These are phyloP conservation scores for Habroteleia sp. DNA, from an alignment of 2,888 invertebrate genomes.

Conservation along the genomic window DNA sequence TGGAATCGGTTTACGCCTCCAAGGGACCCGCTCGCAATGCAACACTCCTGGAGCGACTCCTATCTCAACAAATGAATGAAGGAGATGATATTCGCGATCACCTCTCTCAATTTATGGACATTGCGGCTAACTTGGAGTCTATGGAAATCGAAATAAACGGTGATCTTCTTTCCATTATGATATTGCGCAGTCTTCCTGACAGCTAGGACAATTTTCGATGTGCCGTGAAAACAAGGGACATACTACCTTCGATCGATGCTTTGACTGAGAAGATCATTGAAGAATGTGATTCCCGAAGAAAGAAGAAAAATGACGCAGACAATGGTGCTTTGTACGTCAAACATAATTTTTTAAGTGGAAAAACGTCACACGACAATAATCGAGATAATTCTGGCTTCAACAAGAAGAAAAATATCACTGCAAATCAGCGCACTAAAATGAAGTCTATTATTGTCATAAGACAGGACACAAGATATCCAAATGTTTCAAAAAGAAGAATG, in stretches of 20 bases:
- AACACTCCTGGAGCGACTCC: neutral
- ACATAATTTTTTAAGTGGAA: neutral
- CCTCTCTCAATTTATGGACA: conserved; percentile 50
- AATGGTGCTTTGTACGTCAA: neutral
- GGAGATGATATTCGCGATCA: conserved; percentile 72
- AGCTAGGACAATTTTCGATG: neutral
- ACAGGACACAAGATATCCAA: too few relatives aligned
- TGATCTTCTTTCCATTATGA: conserved; percentile 17
- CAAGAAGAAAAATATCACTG: neutral
- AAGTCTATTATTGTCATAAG: too few relatives aligned
- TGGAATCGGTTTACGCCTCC: neutral
- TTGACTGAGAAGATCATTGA: conserved; percentile 4
- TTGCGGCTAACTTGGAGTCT: conserved; percentile 4
- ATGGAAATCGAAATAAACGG: conserved; percentile 65
- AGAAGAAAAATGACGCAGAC: neutral
- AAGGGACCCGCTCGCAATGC: neutral
- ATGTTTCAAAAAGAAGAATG: too few relatives aligned
- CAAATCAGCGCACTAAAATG: neutral
- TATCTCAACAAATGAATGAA: conserved; percentile 45
- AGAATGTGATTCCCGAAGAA: neutral
- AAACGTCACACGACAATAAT: neutral
- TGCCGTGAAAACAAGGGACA: neutral
- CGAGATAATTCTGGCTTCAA: too few relatives aligned
- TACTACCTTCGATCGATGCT: neutral
- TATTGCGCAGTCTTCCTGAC: conserved; percentile 26